A percentile compares a stretch with the other conserved stretches of the same genome.
These are phyloP conservation scores for Sisyra nigra DNA, from an alignment of 2,888 invertebrate species.

Conservation along the genomic window DNA sequence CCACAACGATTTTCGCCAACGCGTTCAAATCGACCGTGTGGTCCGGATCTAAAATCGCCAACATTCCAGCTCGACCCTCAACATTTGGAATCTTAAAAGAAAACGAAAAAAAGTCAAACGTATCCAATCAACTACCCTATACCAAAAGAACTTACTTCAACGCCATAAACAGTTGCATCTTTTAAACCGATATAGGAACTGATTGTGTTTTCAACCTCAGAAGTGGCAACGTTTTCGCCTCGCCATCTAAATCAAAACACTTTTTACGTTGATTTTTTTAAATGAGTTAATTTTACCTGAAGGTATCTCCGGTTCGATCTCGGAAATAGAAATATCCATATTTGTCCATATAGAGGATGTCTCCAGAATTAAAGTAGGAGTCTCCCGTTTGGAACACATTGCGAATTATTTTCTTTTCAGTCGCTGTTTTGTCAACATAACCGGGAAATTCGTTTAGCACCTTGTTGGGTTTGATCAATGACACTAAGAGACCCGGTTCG, in stretches of 20 bases:
- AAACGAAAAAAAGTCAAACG: too few species aligned
- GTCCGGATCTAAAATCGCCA: constrained; percentile 61
- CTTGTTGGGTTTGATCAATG: constrained; percentile 43
- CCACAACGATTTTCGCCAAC: constrained; percentile 48
- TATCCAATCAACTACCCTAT: too few species aligned
- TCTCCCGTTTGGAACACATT: constrained; percentile 73
- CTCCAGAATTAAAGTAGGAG: constrained; percentile 78
- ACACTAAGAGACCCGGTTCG: constrained; percentile 73
- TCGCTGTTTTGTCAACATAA: constrained; percentile 47
- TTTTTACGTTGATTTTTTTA: neutral
- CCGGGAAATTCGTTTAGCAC: constrained; percentile 49
- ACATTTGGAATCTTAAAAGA: constrained; percentile 48
- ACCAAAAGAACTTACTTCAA: constrained; percentile 57
- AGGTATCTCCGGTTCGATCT: constrained; percentile 77
- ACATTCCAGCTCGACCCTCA: constrained; percentile 90
- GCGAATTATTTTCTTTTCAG: constrained; percentile 50
- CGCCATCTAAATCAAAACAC: constrained; percentile 42
- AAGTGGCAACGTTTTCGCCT: constrained; percentile 93
- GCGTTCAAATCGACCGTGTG: constrained; percentile 37
- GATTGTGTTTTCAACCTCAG: constrained; percentile 85
- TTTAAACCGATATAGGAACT: constrained; percentile 57
- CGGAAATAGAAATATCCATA: constrained; percentile 87
- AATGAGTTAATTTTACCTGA: constrained; percentile 33
- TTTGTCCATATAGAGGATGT: constrained; percentile 79
- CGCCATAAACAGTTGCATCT: constrained; percentile 74